Evolutionary conservation across 1,140 invertebrate genomes (phyloP), one percentile per base, ranked within the genome.

Genomic region (Wiebesia pumilae): DNA sequence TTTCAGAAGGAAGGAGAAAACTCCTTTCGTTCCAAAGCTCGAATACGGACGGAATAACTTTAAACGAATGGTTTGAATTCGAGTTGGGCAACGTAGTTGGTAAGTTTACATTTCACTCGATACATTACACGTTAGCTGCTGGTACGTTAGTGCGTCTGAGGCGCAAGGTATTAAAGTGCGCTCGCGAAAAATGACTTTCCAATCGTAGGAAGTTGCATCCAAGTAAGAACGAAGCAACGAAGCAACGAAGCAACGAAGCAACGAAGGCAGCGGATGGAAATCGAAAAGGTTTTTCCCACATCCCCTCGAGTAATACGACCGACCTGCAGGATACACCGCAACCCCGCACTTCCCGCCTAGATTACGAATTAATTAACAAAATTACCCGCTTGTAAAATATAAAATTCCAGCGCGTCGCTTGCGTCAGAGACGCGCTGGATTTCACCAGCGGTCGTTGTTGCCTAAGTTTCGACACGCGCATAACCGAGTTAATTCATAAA

Each of bases 321-420:
- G 40, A 2, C 19, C 0, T 24, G 47, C 83, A 77, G 62, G 62
- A 84, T 71, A 19, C 77, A 77, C 77, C 35, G 82, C 71, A 62
- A 83, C 43, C 43, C 38, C 24, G 30, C 81, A 83, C 40, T 67
- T 81, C 58, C 80, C 58, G 69, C 69, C 58, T 35, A 81, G 62
- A 81, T 81, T 3, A 58, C n/a, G 40, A 58, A 84, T 84, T 84
- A 77, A 77, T 84, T 77, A 77, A 84, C 62, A 84, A 84, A 77
- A 84, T 73, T 73, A 58, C 67, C 19, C 67, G 67, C 12, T 24
- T 73, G 51, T 38, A 71, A 30, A 38, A 73, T 58, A 75, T 58
- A 54, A 58, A 83, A 47, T 83, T 73, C 16, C 21, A 67, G 51
- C 33, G 35, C 43, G 16, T 2, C 30, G 16, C 67, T 54, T 83